Conservation (phyloP, 1,140 invertebrate species). For the Leptestheria dahalacensis region DNA sequence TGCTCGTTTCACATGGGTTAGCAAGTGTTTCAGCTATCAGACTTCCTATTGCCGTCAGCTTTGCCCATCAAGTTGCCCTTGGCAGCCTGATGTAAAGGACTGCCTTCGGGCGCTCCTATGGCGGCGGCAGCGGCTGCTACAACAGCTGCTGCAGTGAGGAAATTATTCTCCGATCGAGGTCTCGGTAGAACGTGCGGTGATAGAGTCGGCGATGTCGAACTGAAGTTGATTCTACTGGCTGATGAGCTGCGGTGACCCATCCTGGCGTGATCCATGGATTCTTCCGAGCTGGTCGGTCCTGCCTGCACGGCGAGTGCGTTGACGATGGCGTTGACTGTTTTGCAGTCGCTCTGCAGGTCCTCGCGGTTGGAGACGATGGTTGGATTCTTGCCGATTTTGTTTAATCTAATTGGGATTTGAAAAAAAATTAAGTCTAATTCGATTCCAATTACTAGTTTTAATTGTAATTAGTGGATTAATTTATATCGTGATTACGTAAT, state of each 20-base stretch:
- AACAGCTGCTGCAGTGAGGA: not conserved
- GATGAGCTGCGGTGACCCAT: not conserved
- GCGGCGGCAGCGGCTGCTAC: conserved; percentile 1
- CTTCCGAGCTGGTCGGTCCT: conserved; percentile 15
- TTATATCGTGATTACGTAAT: too few species aligned
- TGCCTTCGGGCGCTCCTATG: not conserved
- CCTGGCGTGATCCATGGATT: conserved; percentile 15
- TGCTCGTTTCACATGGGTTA: not conserved
- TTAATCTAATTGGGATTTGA: conserved; percentile 56
- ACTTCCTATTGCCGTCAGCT: not conserved
- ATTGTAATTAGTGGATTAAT: too few species aligned
- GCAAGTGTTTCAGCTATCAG: not conserved
- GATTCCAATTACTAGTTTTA: too few species aligned
- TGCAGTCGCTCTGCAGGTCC: conserved; percentile 51
- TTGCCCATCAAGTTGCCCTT: not conserved
- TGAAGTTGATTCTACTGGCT: conserved; percentile 6
- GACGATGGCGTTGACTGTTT: conserved; percentile 78
- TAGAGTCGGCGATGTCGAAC: conserved; percentile 1
- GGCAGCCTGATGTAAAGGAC: not conserved
- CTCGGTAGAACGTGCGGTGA: not conserved
- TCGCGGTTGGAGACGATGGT: conserved; percentile 84
- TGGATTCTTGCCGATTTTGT: conserved; percentile 97
- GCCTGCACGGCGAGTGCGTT: conserved; percentile 68
- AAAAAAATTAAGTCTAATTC: too few species aligned
- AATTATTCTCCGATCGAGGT: conserved; percentile 13